phyloP scores from a whole-genome alignment of 2,797 vertebrate genomes.

The Onychomys torridus region DNA sequence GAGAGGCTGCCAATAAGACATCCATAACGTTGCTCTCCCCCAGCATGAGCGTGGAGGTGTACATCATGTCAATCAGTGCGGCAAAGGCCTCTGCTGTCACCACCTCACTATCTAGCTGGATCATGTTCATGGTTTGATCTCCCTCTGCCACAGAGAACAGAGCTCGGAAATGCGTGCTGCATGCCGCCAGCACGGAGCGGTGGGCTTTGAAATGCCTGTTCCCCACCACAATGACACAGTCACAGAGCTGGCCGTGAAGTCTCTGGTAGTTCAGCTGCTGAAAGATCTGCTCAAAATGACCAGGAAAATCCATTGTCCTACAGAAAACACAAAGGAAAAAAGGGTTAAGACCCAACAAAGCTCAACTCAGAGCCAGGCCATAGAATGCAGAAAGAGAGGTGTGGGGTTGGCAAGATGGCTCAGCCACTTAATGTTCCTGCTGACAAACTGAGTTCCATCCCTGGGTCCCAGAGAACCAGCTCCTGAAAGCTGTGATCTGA shows the following conservation, averaged over 20 bases:
- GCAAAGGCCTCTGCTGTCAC: conserved; percentile 98
- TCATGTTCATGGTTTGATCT: conserved; percentile 97
- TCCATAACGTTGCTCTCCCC: conserved; percentile 99
- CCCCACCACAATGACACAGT: conserved; percentile 97
- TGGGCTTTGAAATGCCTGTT: conserved; percentile 98
- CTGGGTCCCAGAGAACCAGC: not conserved
- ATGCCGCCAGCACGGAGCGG: conserved; percentile 96
- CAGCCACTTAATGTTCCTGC: not conserved
- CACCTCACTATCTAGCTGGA: conserved; percentile 98
- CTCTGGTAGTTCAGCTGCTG: conserved; percentile 99
- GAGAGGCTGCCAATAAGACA: conserved; percentile 96
- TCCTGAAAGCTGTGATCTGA: not conserved
- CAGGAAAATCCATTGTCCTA: conserved; percentile 98
- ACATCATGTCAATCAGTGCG: conserved; percentile 99
- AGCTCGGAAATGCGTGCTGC: conserved; percentile 98
- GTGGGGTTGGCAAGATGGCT: not conserved
- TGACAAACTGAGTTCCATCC: not conserved
- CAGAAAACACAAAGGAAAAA: conserved; percentile 68
- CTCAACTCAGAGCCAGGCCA: not conserved
- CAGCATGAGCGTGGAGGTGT: conserved; percentile 98
- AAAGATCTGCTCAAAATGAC: conserved; percentile 98
- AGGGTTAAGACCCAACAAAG: conserved; percentile 41
- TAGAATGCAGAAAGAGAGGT: not conserved
- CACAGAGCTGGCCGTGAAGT: conserved; percentile 97
- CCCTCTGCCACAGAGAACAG: conserved; percentile 97